Conservation (phyloP, 2,113 vertebrate genomes). For the Cryptotis parvus region DNA sequence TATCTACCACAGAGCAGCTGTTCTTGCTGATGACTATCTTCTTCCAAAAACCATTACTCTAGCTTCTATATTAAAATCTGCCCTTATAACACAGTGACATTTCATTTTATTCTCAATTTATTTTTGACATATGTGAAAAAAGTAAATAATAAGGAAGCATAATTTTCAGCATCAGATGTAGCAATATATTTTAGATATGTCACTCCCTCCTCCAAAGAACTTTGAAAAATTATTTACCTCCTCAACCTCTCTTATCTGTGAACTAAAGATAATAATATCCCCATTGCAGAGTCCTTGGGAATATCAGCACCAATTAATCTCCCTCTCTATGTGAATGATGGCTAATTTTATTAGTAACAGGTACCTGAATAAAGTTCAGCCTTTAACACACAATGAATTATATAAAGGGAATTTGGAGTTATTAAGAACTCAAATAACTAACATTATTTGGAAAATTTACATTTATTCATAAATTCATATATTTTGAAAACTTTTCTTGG, state of each 20-base stretch:
- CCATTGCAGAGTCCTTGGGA: neutral
- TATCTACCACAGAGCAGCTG: neutral
- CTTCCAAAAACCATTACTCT: neutral
- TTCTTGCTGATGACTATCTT: neutral
- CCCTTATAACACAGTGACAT: neutral
- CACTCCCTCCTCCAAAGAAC: neutral
- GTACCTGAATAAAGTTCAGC: neutral
- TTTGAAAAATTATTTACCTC: neutral
- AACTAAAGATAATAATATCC: neutral
- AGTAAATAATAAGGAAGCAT: neutral
- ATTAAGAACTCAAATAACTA: slow-evolving; percentile 12
- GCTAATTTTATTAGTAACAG: neutral
- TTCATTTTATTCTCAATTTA: slow-evolving; percentile 7
- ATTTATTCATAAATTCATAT: slow-evolving; percentile 8
- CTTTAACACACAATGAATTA: neutral
- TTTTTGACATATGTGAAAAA: slow-evolving; percentile 5
- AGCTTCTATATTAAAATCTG: neutral
- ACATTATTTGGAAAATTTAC: neutral
- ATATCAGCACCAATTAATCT: neutral
- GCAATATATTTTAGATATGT: neutral
- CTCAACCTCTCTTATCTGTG: neutral
- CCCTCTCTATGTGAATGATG: neutral
- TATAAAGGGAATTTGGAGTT: neutral
- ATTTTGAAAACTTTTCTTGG: neutral
- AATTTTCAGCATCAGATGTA: neutral